These are phyloP conservation scores for Ganaspis sp. DNA, from an alignment of 1,140 invertebrate species.

Conservation along the genomic window DNA sequence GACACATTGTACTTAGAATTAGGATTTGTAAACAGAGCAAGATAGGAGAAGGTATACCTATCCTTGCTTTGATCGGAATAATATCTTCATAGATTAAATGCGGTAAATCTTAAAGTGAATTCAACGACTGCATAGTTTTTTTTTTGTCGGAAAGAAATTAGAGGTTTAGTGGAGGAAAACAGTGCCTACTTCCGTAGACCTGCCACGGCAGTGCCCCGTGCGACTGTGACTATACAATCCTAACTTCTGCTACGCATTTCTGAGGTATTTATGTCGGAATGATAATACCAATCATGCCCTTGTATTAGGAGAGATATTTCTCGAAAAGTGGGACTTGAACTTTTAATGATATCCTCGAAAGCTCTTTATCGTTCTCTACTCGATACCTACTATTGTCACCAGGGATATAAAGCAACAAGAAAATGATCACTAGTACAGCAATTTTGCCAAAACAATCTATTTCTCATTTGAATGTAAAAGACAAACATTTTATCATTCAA, in stretches of 20 bases:
- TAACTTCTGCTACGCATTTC: constrained; percentile 76
- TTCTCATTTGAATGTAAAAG: neutral
- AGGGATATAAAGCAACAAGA: constrained; percentile 22
- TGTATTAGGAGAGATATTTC: constrained; percentile 56
- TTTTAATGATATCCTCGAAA: constrained; percentile 41
- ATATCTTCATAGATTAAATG: constrained; percentile 62
- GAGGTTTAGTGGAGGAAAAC: constrained; percentile 74
- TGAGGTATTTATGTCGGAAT: constrained; percentile 77
- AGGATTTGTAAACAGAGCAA: constrained; percentile 60
- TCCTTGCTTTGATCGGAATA: constrained; percentile 70
- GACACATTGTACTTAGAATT: neutral
- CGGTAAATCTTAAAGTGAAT: constrained; percentile 43
- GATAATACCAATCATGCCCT: constrained; percentile 73
- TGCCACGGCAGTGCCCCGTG: constrained; percentile 75
- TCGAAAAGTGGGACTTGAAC: constrained; percentile 38
- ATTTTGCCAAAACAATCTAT: neutral
- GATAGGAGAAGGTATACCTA: constrained; percentile 76
- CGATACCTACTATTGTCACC: constrained; percentile 12
- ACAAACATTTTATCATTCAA: neutral
- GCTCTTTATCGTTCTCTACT: constrained; percentile 26
- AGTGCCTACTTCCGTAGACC: constrained; percentile 76
- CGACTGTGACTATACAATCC: constrained; percentile 76
- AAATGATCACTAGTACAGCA: neutral
- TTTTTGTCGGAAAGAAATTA: constrained; percentile 71
- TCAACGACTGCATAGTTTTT: constrained; percentile 69